Conservation (phyloP, 2,888 invertebrate genomes). For the Julus scanicus region DNA sequence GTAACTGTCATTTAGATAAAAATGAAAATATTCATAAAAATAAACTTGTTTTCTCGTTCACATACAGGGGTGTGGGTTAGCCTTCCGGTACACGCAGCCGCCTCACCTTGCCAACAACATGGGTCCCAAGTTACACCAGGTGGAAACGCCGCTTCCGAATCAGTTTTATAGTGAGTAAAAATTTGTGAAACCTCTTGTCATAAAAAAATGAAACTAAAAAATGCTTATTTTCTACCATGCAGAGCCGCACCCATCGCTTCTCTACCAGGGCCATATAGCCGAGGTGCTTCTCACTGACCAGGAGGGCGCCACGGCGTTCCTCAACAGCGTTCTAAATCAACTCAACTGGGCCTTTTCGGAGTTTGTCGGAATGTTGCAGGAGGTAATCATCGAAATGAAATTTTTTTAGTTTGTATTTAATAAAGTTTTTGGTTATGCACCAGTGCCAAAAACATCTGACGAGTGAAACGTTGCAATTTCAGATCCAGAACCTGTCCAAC, state of each 20-base stretch:
- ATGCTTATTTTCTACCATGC: conserved; percentile 62
- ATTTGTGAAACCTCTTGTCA: too few species aligned
- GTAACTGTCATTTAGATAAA: too few species aligned
- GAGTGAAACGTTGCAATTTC: conserved; percentile 59
- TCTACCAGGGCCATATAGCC: conserved; percentile 75
- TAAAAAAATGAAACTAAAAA: too few species aligned
- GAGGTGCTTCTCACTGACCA: conserved; percentile 74
- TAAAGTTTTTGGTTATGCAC: too few species aligned
- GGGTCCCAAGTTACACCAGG: conserved; percentile 67
- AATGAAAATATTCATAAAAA: too few species aligned
- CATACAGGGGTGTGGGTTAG: conserved; percentile 77
- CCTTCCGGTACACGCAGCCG: conserved; percentile 74
- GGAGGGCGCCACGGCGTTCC: conserved; percentile 75
- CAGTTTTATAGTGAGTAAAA: conserved; percentile 62
- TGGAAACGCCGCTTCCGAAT: conserved; percentile 67
- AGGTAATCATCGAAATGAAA: conserved; percentile 67
- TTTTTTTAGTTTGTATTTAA: too few species aligned
- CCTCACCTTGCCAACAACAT: conserved; percentile 68
- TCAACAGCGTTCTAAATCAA: conserved; percentile 83
- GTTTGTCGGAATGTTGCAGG: conserved; percentile 85
- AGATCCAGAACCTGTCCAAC: conserved; percentile 74
- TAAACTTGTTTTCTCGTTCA: too few species aligned
- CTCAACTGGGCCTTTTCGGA: conserved; percentile 90
- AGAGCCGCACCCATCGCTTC: conserved; percentile 75
- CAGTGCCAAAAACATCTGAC: too few species aligned